Evolutionary conservation across 2,888 invertebrate species (phyloP), one percentile per base, ranked within the genome.

Genomic region (Eupeodes latifasciatus): DNA sequence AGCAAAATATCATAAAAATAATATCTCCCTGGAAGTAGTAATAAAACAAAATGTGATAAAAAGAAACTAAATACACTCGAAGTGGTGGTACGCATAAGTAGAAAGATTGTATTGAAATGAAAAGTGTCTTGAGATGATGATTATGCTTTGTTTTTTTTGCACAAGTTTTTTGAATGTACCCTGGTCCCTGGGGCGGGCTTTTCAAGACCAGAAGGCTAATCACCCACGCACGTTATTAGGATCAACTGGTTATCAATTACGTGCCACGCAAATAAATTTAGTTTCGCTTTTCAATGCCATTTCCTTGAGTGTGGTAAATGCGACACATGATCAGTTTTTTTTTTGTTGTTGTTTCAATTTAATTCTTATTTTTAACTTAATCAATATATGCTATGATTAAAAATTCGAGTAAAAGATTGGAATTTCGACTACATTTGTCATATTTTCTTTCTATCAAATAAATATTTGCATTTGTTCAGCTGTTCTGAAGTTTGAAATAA

Each of bases 211-310:
- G 84, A 77, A 87, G 84, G 87, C 80, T 85, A 88, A 85, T 88
- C 88, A 88, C 88, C 88, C 88, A 85, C 88, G 85, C 77, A 88
- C 74, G 85, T 84, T 84, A 88, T 85, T 85, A 88, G 81, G 85
- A 88, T 88, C 78, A 88, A 88, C 81, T 85, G 84, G 81, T 81
- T 88, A 88, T 88, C 88, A 85, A 85, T 88, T 85, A 85, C 81
- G 81, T 85, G 88, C 81, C 85, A 74, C 88, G 81, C 84, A 84
- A 88, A 78, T 85, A 81, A 85, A 85, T 88, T 81, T 77, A 72
- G 66, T 85, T 88, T 85, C 84, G 74, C 81, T 88, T 88, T 88
- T 88, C 88, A 88, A 85, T 88, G 85, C 81, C 81, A 88, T 88
- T 88, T 88, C 88, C 85, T 85, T 85, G 81, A 84, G 75, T 86